phyloP scores from a whole-genome alignment of 2,888 invertebrate species.

The Pandemis heparana region DNA sequence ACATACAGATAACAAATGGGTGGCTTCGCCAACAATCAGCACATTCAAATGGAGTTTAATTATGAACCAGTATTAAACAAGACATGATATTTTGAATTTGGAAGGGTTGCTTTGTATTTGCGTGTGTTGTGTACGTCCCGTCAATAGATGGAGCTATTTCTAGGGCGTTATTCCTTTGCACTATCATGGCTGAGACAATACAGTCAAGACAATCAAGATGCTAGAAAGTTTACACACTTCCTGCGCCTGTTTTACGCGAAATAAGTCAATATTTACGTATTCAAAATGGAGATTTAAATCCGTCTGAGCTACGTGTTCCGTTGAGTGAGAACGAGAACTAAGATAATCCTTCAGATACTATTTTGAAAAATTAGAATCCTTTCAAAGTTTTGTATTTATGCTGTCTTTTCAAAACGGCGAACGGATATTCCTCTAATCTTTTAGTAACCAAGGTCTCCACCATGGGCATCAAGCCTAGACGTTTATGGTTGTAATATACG shows the following conservation, averaged over 20 bases:
- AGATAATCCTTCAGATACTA: not conserved
- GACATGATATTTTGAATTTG: constrained; percentile 18
- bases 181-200: not conserved
- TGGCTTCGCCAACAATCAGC: constrained; percentile 54
- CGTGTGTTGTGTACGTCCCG: not conserved
- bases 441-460: not conserved
- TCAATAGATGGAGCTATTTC: not conserved
- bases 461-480: not conserved
- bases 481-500: constrained; percentile 1
- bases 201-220: not conserved
- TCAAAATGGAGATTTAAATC: not conserved
- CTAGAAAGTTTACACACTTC: not conserved
- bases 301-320: not conserved
- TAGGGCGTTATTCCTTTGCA: not conserved
- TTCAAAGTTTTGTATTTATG: not conserved
- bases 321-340: not conserved
- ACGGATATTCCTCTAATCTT: not conserved
- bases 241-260: not conserved
- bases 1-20: constrained; percentile 54
- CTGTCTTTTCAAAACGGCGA: not conserved
- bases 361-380: not conserved
- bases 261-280: not conserved
- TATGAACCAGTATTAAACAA: constrained; percentile 23
- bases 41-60: constrained; percentile 49
- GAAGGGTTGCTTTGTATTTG: constrained; percentile 10